These are phyloP conservation scores for Entomyzon cyanotis DNA, from an alignment of 2,113 vertebrate species.

Conservation along the genomic window DNA sequence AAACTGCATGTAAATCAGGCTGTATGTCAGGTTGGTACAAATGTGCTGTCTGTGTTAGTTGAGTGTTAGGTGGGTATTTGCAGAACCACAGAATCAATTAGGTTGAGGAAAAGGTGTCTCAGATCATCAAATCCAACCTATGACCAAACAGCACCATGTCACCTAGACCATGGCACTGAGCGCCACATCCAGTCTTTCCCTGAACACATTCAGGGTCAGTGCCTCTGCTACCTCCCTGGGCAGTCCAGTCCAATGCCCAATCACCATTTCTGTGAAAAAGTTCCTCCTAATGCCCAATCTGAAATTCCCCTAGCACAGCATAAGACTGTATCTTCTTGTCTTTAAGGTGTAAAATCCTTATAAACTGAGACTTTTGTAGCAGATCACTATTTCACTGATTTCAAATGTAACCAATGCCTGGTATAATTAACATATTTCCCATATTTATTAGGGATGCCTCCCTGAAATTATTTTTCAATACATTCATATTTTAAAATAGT, in stretches of 20 bases:
- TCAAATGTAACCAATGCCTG: not conserved
- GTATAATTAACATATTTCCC: not conserved
- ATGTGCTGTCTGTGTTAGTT: not conserved
- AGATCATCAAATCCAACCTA: accelerated
- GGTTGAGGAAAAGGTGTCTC: not conserved
- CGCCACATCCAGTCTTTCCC: not conserved
- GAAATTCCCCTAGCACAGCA: accelerated
- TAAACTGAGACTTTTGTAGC: not conserved
- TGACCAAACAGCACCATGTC: accelerated
- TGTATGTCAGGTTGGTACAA: not conserved
- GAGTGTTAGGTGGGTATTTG: not conserved
- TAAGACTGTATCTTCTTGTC: not conserved
- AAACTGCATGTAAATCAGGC: not conserved
- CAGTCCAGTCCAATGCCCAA: not conserved
- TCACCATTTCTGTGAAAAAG: not conserved
- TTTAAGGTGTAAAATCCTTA: not conserved
- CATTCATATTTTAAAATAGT: not conserved
- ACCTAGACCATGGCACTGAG: not conserved
- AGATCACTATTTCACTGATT: not conserved
- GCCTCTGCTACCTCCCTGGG: not conserved
- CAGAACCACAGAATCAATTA: not conserved
- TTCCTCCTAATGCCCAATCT: not conserved
- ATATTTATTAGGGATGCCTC: not conserved
- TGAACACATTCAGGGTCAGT: not conserved
- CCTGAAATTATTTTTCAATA: not conserved